Evolutionary conservation across 1,140 invertebrate species (phyloP), one percentile per base, ranked within the genome.

Genomic region (Drosophila busckii): DNA sequence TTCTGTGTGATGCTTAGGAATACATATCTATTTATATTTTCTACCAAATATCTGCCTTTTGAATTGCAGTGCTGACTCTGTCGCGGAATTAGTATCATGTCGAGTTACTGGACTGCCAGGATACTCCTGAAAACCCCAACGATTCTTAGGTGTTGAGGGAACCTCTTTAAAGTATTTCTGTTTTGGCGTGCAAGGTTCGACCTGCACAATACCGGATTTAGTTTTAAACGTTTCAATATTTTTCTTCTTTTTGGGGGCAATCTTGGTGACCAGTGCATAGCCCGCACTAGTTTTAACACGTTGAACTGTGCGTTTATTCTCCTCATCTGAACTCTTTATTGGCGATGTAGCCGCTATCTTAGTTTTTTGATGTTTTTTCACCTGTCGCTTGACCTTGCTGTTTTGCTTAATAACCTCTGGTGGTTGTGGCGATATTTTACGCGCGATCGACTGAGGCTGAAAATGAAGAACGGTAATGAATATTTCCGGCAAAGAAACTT

Each of bases 171-270:
- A 86, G 29, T 63, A 66, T 22, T 84, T 80, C 2, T 55, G 54
- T 2, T 15, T 69, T 1, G 84, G 84, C 2, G 84, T 82, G 3
- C 37, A 17, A 1, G 78, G 78, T 60, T 84, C 84, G 1, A 84
- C 84, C 8, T 54, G 40, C 8, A 85, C 41, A 4, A 61, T 53
- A 6, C 83, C 76, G 12, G 71, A 70, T 7, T 31, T 44, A 22
- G 58, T 78, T 1, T 52, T 61, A 16, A 78, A 48, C 4, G 44
- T 32, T 26, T 55, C 38, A 40, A 66, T 37, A 4, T 4, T 1
- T 9, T 32, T 2, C 5, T 15, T 29, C 25, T 28, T 4, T 8
- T 40, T 10, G 10, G 29, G 4, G 13, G 29, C n/a, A 8, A 25
- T 37, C 2, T 23, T 23, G 29, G 22, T 34, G 2, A 73, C 60